Evolutionary conservation across 2,113 vertebrate species (phyloP), one percentile per base, ranked within the genome.

Genomic region (Leptodactylus fuscus): DNA sequence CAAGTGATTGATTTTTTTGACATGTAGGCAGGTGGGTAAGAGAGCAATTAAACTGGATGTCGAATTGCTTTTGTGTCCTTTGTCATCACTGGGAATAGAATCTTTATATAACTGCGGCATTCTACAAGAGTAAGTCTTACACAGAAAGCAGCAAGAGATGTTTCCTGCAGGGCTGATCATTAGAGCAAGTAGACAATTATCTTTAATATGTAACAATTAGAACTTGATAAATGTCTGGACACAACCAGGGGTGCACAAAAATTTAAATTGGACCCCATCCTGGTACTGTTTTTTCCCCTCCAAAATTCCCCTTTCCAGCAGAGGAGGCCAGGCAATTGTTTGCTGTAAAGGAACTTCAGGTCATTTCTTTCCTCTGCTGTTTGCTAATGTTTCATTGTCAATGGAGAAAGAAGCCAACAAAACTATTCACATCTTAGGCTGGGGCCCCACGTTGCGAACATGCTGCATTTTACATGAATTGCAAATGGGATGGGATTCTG

Each of bases 21-120:
- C 20, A 49, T 41, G 73, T 41, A 74, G 70, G 70, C 41, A 77
- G 53, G 55, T 84, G 55, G 83, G 32, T 78, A 85, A 69, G 46
- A 53, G 83, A 85, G 83, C 55, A 78, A 85, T 85, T 85, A 85
- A 69, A 85, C 34, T 36, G 46, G 74, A 79, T 85, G 75, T 80
- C 32, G 78, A 48, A 80, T 73, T 79, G 65, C 49, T 48, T 85
- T 85, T 79, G 75, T 85, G 15, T 85, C 74, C 70, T 71, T 70
- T 85, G 58, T 85, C 75, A 85, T 85, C 41, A 55, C 75, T 44
- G 6, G 82, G n/a, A 70, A 79, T 3, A 41, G 60, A 22, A 58
- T 80, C 46, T 58, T 85, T 58, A 85, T 38, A 27, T 34, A 60
- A 80, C 65, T 80, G 24, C 36, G 11, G 27, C 34, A 73, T 29